A percentile compares a stretch with the other conserved stretches of the same genome.
Conservation (phyloP, 1,140 invertebrate species). For the Drosophila pallidifrons region DNA sequence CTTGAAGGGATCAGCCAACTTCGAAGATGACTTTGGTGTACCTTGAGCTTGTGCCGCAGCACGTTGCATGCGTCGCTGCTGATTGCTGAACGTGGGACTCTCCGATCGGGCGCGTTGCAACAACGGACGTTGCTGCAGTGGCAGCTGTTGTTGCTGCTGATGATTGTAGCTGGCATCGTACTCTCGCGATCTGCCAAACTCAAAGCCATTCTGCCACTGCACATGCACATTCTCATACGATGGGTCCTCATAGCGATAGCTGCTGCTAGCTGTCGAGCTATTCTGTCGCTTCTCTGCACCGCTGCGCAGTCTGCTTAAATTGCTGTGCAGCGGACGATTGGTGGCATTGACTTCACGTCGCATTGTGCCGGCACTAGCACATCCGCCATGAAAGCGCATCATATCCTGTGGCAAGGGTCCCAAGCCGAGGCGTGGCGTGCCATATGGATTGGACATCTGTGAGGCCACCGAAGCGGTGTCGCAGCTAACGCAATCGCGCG, state of each 20-base stretch:
- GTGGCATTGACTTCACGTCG: constrained; percentile 50
- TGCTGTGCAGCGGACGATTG: constrained; percentile 71
- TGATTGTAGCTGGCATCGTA: constrained; percentile 61
- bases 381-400: constrained; percentile 75
- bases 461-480: constrained; percentile 71
- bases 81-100: constrained; percentile 80
- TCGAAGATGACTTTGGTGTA: constrained; percentile 36
- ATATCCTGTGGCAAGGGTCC: constrained; percentile 74
- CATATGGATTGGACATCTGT: constrained; percentile 78
- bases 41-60: constrained; percentile 54
- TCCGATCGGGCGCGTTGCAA: constrained; percentile 77
- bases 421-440: constrained; percentile 68
- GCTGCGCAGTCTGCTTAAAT: constrained; percentile 67
- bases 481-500: constrained; percentile 81
- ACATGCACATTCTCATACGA: constrained; percentile 84
- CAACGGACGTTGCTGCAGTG: constrained; percentile 60
- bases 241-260: constrained; percentile 76
- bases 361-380: constrained; percentile 44
- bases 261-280: constrained; percentile 18
- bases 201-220: constrained; percentile 84
- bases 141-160: constrained; percentile 40
- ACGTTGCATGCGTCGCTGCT: constrained; percentile 70
- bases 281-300: constrained; percentile 32
- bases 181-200: constrained; percentile 79
- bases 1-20: constrained; percentile 73